Evolutionary conservation across 2,888 invertebrate species (phyloP).

Genomic region (Anticlea derivata): DNA sequence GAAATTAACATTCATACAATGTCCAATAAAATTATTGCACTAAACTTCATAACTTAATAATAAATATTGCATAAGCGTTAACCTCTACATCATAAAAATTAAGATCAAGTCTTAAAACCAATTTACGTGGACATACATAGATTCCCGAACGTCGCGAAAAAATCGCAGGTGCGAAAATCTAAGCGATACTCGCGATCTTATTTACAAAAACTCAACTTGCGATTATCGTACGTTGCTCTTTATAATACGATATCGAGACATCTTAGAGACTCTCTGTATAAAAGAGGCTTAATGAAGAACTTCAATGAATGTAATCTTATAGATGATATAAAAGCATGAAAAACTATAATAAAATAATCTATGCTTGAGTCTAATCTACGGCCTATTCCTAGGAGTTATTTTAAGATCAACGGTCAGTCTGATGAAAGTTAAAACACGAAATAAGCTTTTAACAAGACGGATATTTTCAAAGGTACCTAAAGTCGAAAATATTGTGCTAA

Average conservation of each 20-base stretch:
- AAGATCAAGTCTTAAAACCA: slow-evolving; percentile 72
- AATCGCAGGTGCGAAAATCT: no score
- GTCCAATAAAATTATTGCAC: slow-evolving; percentile 83
- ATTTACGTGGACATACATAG: no score
- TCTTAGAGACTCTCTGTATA: no score
- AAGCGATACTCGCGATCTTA: no score
- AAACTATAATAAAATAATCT: neutral
- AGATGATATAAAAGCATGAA: no score
- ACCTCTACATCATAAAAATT: slow-evolving; percentile 68
- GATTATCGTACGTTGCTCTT: no score
- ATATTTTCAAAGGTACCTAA: slow-evolving; percentile 51
- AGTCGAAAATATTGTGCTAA: slow-evolving; percentile 62
- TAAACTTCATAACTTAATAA: slow-evolving; percentile 80
- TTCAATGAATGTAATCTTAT: no score
- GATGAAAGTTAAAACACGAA: slow-evolving; percentile 69
- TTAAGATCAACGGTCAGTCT: slow-evolving; percentile 75
- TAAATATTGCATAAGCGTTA: slow-evolving; percentile 82
- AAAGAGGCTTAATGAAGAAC: no score
- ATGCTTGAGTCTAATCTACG: neutral
- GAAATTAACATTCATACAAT: slow-evolving; percentile 79
- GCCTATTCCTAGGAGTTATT: slow-evolving; percentile 65
- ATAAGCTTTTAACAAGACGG: slow-evolving; percentile 57
- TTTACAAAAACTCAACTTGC: no score
- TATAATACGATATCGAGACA: no score
- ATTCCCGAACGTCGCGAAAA: no score